Base-by-base conservation (phyloP, 2,797 vertebrate genomes). In the Acanthurus leucopareius region DNA sequence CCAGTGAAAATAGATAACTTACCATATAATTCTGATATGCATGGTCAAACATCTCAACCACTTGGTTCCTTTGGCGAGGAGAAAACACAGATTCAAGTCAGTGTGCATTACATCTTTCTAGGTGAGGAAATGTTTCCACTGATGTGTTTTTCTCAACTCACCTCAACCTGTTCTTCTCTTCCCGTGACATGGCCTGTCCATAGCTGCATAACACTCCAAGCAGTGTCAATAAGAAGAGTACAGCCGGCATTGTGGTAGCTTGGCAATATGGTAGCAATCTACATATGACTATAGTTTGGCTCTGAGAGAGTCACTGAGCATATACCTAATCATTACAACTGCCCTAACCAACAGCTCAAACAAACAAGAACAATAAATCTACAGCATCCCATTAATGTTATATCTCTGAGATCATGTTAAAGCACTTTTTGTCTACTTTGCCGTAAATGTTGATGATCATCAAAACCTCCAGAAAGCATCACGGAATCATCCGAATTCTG, bases 1-100 rank as follows among this genome's bases (percentile, higher is more conserved):
- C 22, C 9, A 40, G 22, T 62, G 14, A 20, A 51, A 56, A 42
- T 52, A 73, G 6, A 48, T 63, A 82, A 94, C 97, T 96, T 94
- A 99, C 98, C 98, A 99, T 99, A 75, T 99, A 99, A 95, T 97
- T 99, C 90, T 97, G 96, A 90, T 98, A 99, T 32, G 98, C 98
- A 85, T 99, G 98, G 94, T 99, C 97, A 94, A 99, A 99, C 98
- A 99, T 99, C 95, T 99, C 98, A 81, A 99, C 92, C 85, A 99
- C 98, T 96, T 99, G 98, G 94, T 96, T 96, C 94, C 98, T 99
- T 84, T 3, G 2, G 10, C 19, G 5, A 54, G 49, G 28, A 28
- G 32, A 57, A 32, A 80, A 35, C 20, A 83, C 7, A 64, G 42
- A 75, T 25, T 89, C 14, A 65, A n/a, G 40, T 86, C 22, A 86